These are phyloP conservation scores for Thunnus maccoyii DNA, from an alignment of 2,113 vertebrate genomes.

Conservation along the genomic window DNA sequence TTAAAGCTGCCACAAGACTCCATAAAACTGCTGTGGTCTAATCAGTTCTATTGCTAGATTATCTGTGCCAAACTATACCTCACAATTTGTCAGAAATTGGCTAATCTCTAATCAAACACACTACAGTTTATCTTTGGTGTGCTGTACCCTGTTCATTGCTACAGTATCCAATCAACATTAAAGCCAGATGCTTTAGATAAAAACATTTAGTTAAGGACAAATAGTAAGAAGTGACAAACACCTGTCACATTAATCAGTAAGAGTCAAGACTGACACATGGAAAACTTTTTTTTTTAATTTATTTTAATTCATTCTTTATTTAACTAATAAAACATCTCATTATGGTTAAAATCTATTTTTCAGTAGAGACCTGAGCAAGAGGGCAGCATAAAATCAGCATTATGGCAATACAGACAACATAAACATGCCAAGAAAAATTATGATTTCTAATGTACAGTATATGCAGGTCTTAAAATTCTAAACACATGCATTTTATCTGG, in stretches of 20 bases:
- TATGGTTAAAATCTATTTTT: not conserved
- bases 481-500: not conserved
- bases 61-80: constrained; percentile 5
- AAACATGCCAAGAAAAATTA: not conserved
- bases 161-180: too few relatives aligned
- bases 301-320: not conserved
- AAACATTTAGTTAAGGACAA: not conserved
- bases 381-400: not conserved
- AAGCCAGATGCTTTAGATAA: too few relatives aligned
- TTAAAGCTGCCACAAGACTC: not conserved
- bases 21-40: not conserved
- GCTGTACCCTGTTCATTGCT: too few relatives aligned
- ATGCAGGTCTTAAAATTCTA: not conserved
- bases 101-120: constrained; percentile 9
- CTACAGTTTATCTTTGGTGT: not conserved
- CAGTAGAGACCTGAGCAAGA: not conserved
- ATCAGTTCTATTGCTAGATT: constrained; percentile 3
- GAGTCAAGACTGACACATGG: not conserved
- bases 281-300: not conserved
- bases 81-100: not conserved
- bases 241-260: not conserved
- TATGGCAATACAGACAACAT: not conserved
- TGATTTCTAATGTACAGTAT: too few relatives aligned
- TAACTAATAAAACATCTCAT: not conserved
- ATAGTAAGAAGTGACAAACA: not conserved